phyloP scores from a whole-genome alignment of 2,113 vertebrate genomes.

The Cyanistes caeruleus region DNA sequence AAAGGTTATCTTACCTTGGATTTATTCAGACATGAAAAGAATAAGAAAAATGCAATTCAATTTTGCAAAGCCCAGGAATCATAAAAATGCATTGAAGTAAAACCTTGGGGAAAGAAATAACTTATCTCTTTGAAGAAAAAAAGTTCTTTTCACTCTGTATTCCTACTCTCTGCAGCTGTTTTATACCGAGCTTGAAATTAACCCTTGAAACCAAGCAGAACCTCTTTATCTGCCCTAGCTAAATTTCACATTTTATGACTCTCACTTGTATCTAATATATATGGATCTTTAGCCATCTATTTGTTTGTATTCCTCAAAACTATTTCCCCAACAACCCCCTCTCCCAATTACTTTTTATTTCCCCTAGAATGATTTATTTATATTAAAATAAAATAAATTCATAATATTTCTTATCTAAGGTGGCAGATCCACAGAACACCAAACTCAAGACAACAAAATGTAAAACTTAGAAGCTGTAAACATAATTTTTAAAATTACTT shows the following conservation, averaged over 20 bases:
- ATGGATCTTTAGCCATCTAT: neutral
- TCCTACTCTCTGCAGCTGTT: neutral
- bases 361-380: neutral
- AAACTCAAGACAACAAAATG: neutral
- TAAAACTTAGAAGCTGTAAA: neutral
- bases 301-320: neutral
- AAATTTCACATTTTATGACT: neutral
- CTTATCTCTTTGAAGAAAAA: neutral
- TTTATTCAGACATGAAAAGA: conserved; percentile 41
- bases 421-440: neutral
- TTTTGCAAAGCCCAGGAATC: conserved; percentile 13
- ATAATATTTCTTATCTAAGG: neutral
- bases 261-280: neutral
- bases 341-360: neutral
- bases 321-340: neutral
- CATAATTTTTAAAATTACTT: neutral
- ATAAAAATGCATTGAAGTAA: conserved; percentile 29
- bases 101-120: conserved; percentile 11
- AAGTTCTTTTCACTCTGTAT: neutral
- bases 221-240: neutral
- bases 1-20: conserved; percentile 13
- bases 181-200: neutral
- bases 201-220: neutral
- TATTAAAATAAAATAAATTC: neutral
- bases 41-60: conserved; percentile 21